Percentiles rank a stretch among this genome's conserved stretches.
Evolutionary conservation across 2,113 vertebrate species (phyloP).

Genomic region (Tricholaema leucomelas): DNA sequence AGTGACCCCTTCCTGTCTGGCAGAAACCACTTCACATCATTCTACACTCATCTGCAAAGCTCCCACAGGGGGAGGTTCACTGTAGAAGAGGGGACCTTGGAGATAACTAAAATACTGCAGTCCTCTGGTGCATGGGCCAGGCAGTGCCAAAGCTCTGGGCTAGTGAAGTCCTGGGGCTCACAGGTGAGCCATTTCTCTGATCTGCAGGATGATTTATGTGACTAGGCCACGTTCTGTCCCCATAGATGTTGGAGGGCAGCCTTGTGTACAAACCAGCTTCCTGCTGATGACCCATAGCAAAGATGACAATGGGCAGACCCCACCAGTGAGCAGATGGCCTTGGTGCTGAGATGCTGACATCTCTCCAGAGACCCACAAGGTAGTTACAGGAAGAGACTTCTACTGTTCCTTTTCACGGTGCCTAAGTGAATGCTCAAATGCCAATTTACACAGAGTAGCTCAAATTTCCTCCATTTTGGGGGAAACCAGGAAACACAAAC

Average conservation of each 20-base stretch:
- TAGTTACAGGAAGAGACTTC: background rate
- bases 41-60: background rate
- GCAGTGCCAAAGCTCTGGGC: background rate
- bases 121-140: background rate
- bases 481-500: background rate
- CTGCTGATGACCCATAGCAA: background rate
- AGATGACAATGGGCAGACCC: background rate
- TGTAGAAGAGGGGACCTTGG: background rate
- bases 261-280: background rate
- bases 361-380: background rate
- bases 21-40: background rate
- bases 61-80: fast-evolving
- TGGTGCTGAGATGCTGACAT: background rate
- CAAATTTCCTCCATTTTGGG: background rate
- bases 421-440: background rate
- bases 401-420: background rate
- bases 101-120: background rate
- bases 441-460: background rate
- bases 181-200: background rate
- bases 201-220: background rate
- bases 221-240: background rate
- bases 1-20: background rate
- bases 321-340: background rate
- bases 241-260: background rate
- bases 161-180: background rate